These are phyloP conservation scores for Homarus gammarus DNA, from an alignment of 2,888 invertebrate species.

Conservation along the genomic window DNA sequence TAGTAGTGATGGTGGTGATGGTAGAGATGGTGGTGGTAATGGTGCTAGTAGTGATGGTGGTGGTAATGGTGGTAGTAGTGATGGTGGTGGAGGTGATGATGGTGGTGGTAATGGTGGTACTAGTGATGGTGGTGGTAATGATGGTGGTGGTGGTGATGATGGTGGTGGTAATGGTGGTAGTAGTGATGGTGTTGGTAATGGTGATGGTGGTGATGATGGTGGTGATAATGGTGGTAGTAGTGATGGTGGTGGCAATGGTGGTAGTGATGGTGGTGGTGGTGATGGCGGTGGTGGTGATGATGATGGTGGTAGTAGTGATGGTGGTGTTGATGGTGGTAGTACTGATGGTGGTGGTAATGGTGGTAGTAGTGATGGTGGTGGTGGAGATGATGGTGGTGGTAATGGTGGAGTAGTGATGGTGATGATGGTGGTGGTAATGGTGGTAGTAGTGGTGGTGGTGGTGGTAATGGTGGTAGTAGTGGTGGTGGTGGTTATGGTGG, in stretches of 20 bases:
- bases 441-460: not conserved
- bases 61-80: no score
- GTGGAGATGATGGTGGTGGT: not conserved
- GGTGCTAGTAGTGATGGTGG: no score
- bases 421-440: not conserved
- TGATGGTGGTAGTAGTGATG: not conserved
- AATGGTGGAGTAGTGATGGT: not conserved
- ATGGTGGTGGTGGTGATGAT: not conserved
- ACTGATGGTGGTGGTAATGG: no score
- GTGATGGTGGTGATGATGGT: no score
- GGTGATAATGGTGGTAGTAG: conserved; percentile 8
- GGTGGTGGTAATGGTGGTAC: no score
- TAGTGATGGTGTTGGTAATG: conserved; percentile 15
- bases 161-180: conserved; percentile 15
- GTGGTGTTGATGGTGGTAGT: not conserved
- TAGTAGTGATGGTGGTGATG: no score
- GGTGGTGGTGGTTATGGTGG: no score
- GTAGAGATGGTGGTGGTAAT: no score
- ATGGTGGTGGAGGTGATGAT: not conserved
- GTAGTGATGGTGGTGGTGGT: conserved; percentile 17
- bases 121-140: not conserved
- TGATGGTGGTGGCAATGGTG: not conserved
- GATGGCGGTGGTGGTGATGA: not conserved
- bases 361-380: no score
- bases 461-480: no score